Conservation (phyloP, 2,888 invertebrate species). For the Entomobrya multifasciata region DNA sequence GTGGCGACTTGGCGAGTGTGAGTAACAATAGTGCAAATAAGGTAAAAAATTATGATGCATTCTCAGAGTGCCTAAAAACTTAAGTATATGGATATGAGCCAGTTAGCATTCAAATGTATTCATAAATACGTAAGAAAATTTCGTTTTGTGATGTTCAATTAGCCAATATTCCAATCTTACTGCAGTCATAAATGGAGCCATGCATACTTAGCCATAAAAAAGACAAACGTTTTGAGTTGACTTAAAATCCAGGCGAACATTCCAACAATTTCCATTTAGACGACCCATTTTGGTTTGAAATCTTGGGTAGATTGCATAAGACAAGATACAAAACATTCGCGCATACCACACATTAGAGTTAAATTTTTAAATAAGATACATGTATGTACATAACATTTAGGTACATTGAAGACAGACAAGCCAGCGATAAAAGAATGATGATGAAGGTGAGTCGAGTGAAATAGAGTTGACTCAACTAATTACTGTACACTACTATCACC, state of each 20-base stretch:
- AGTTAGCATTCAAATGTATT: slow-evolving; percentile 66
- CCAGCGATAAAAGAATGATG: neutral
- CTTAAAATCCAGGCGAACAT: neutral
- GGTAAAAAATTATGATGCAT: neutral
- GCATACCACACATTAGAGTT: neutral
- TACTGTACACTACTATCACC: neutral
- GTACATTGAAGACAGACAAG: slow-evolving; percentile 22
- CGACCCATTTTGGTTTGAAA: neutral
- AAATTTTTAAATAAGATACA: too few relatives aligned
- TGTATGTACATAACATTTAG: neutral
- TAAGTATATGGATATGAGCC: slow-evolving; percentile 21
- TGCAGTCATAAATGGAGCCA: slow-evolving; percentile 27
- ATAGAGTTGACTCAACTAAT: slow-evolving; percentile 59
- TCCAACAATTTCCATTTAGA: neutral
- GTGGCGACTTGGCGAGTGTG: neutral
- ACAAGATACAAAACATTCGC: slow-evolving; percentile 2
- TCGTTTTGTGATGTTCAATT: slow-evolving; percentile 13
- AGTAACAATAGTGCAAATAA: slow-evolving; percentile 7
- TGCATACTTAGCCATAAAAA: slow-evolving; percentile 5
- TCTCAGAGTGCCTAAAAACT: neutral
- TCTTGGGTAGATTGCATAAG: neutral
- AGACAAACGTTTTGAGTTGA: neutral
- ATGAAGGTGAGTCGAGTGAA: slow-evolving; percentile 42
- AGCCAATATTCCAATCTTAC: slow-evolving; percentile 39
- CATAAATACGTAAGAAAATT: neutral